A percentile compares a stretch with the other conserved stretches of the same genome.
Evolutionary conservation across 2,113 vertebrate species (phyloP).

Genomic region (Poecilia latipinna): DNA sequence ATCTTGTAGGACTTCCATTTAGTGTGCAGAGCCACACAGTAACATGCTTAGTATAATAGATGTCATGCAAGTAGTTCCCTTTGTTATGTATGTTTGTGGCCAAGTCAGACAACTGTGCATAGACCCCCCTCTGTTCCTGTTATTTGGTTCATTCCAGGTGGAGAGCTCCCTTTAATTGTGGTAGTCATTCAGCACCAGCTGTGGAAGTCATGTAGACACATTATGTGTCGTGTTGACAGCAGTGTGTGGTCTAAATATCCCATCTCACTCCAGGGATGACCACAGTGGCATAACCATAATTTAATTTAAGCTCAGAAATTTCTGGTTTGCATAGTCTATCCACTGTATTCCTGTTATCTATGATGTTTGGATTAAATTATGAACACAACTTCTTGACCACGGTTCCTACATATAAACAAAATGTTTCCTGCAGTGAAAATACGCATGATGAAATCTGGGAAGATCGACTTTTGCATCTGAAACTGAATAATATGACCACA

Average conservation of each 20-base stretch:
- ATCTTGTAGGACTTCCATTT: not conserved
- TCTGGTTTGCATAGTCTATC: not conserved
- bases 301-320: not conserved
- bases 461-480: not conserved
- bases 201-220: conserved; percentile 6
- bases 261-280: not conserved
- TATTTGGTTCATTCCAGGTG: conserved; percentile 6
- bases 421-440: not conserved
- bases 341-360: not conserved
- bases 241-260: not conserved
- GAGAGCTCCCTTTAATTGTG: not conserved
- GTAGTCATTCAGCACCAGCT: not conserved
- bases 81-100: not conserved
- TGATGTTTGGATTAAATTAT: no score
- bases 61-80: not conserved
- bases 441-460: not conserved
- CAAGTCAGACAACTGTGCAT: not conserved
- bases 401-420: not conserved
- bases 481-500: not conserved
- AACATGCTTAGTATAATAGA: not conserved
- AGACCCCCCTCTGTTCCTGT: not conserved
- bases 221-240: conserved; percentile 2
- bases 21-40: not conserved
- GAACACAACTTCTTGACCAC: no score
- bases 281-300: not conserved